Evolutionary conservation across 1,140 invertebrate species (phyloP), one percentile per base, ranked within the genome.

Genomic region (Caerostris darwini): DNA sequence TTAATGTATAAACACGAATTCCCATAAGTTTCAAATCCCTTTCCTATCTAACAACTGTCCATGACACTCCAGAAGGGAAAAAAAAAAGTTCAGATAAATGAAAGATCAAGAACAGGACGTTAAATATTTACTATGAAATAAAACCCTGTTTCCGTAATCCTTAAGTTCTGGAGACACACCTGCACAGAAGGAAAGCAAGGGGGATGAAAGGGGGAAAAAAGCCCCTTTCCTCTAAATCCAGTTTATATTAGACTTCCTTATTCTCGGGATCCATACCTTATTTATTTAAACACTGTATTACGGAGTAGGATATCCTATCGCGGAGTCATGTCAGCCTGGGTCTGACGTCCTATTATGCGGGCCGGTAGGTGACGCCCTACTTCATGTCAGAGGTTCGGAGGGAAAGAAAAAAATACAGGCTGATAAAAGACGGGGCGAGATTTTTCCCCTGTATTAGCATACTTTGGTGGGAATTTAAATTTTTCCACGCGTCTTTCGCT

Each of bases 211-310:
- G 12, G 17, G 14, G 53, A 53, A 82, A 17, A 50, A 53, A 53
- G 58, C n/a, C n/a, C 54, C 8, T 8, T n/a, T n/a, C 57, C 5
- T 85, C 83, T 6, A 56, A 34, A 85, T 56, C 83, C 83, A 56
- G n/a, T 59, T 85, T 85, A 58, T 19, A 56, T 57, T 58, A 85
- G 19, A 59, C 19, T 85, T 85, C 83, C 83, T 85, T 85, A 8
- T 85, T 58, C 14, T 77, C 19, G 10, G 71, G 71, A 77, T 77
- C 71, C 10, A 77, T 77, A 77, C 34, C 71, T 58, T 85, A 85
- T 85, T 85, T 85, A 85, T 85, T 85, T 85, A 85, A 85, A 85
- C 83, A 57, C 83, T 59, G 83, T 85, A 59, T 59, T 58, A 85
- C 56, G 10, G 83, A 59, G 56, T 2, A 85, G 83, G 57, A 85